These are phyloP conservation scores for Ornithoptera priamus DNA, from an alignment of 2,888 invertebrate species.

Conservation along the genomic window DNA sequence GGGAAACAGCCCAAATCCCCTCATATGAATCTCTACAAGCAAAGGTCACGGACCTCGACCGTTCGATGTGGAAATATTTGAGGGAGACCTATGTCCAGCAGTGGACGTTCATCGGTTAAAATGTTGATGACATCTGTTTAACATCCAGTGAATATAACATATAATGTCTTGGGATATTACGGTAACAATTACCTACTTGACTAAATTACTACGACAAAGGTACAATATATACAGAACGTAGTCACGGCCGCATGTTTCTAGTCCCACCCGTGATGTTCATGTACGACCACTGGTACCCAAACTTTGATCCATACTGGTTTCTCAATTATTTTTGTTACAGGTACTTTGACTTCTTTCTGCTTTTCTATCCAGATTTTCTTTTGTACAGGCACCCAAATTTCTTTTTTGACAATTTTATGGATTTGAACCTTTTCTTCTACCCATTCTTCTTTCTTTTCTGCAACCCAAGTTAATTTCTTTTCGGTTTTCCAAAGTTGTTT, in stretches of 20 bases:
- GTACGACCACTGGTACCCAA: slow-evolving; percentile 90
- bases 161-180: slow-evolving; percentile 53
- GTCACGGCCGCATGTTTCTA: slow-evolving; percentile 51
- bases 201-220: slow-evolving; percentile 64
- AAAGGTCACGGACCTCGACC: too few species aligned
- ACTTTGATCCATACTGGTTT: slow-evolving; percentile 91
- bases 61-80: too few species aligned
- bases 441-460: slow-evolving; percentile 84
- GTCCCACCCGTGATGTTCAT: slow-evolving; percentile 81
- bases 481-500: slow-evolving; percentile 85
- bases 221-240: slow-evolving; percentile 56
- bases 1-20: too few species aligned
- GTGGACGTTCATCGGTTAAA: too few species aligned
- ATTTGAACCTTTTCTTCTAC: slow-evolving; percentile 71
- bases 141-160: too few species aligned
- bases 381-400: slow-evolving; percentile 83
- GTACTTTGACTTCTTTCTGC: slow-evolving; percentile 85
- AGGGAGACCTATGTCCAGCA: too few species aligned
- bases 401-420: slow-evolving; percentile 81
- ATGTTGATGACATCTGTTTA: too few species aligned
- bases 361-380: slow-evolving; percentile 86
- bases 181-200: slow-evolving; percentile 53
- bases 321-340: slow-evolving; percentile 86
- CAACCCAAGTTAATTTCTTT: slow-evolving; percentile 86
- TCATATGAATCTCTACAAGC: too few species aligned